Evolutionary conservation across 1,140 invertebrate genomes (phyloP), one percentile per base, ranked within the genome.

Genomic region (Himalopsyche phryganea): DNA sequence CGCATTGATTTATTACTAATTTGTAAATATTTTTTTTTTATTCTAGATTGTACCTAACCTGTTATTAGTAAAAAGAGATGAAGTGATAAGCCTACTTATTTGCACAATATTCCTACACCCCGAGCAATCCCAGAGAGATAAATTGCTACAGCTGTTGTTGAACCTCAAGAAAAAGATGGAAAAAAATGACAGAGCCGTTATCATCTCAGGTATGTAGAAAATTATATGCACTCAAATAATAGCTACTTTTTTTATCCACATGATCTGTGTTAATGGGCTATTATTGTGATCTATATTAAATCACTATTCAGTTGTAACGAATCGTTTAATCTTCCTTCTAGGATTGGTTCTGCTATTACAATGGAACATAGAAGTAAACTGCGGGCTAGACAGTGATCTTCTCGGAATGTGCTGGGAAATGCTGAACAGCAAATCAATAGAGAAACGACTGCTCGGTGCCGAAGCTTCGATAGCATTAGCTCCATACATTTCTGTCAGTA

Each of bases 131-230:
- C 80, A 84, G 55, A 76, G 86, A 58, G 88, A 90, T 63, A 82
- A 81, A 59, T 70, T 90, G 5, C 69, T 90, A 0, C 85, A 88
- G 51, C 77, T 86, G 41, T 68, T 90, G 1, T 89, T 91, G 61
- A 90, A 89, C 72, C 72, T 90, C 3, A 89, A 88, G 61, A 90
- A 90, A 65, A 81, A 84, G 64, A 88, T 88, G 14, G 82, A 85
- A 56, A 80, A 84, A 60, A 81, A 85, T 10, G 88, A 90, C 67
- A 76, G 89, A 59, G 76, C 81, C 64, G 80, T 84, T 68, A 88
- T 90, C 66, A 69, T 90, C 57, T 77, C 81, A 55, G 83, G 83
- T 81, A 67, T 9, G 23, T 28, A 28, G 3, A 28, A 28, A 5
- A 28, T 28, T 28, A n/a, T n/a, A n/a, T n/a, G n/a, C n/a, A n/a